A percentile compares a stretch with the other conserved stretches of the same genome.
These are phyloP conservation scores for Garrulus glandarius DNA, from an alignment of 2,797 vertebrate species.

Conservation along the genomic window DNA sequence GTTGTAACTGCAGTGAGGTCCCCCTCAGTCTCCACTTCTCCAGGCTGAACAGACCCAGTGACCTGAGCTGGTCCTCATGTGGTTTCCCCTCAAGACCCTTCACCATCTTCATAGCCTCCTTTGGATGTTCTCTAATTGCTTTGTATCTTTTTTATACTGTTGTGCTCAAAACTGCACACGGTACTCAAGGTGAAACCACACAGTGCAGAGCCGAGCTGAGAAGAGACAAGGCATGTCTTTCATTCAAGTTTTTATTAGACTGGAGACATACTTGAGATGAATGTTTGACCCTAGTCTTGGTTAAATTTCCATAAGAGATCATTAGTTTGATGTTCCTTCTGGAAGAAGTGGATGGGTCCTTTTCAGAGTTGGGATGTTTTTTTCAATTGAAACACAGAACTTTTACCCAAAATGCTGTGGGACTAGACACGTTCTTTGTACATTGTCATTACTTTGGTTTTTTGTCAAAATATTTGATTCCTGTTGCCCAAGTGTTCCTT, in stretches of 20 bases:
- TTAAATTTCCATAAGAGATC: background rate
- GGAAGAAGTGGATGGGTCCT: background rate
- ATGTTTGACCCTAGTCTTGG: background rate
- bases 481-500: background rate
- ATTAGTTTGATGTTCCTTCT: background rate
- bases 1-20: background rate
- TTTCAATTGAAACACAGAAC: background rate
- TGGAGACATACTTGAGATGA: background rate
- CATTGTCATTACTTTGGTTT: background rate
- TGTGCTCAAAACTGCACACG: background rate
- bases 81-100: background rate
- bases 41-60: background rate
- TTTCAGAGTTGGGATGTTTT: background rate
- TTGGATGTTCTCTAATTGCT: background rate
- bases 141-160: background rate
- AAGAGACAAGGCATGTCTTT: background rate
- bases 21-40: background rate
- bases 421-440: background rate
- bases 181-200: background rate
- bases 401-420: background rate
- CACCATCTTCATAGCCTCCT: background rate
- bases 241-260: background rate
- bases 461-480: background rate
- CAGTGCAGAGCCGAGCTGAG: background rate
- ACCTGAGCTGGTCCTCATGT: accelerated